Evolutionary conservation across 2,888 invertebrate genomes (phyloP), one percentile per base, ranked within the genome.

Genomic region (Cosmia trapezina): DNA sequence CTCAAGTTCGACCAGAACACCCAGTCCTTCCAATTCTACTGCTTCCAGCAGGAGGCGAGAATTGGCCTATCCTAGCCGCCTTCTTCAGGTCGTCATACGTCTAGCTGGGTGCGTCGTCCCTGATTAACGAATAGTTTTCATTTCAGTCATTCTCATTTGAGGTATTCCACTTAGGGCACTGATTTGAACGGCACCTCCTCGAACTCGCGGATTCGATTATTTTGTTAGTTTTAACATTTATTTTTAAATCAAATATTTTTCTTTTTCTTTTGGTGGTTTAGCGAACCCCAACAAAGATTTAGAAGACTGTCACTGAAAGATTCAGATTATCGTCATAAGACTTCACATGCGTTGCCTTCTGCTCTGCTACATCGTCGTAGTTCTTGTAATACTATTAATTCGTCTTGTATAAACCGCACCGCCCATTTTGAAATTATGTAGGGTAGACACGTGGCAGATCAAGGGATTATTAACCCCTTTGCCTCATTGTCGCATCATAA

Each of bases 401-500:
- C 37, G 4, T n/a, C 28, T 54, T 8, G n/a, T 56, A 28, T 33
- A 11, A 43, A 19, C 43, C 51, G 11, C 63, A 43, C 6, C 5
- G 0, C 22, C 47, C 59, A 61, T 54, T 61, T 63, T 28, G n/a
- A n/a, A 28, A 67, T 51, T 63, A 56, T 63, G n/a, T 33, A 54
- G 22, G 59, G 49, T 51, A 14, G 22, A 7, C 0, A 45, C 17
- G 41, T 49, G 6, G 12, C 41, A 56, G 28, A 57, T 66, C 45
- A 61, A 72, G 45, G 78, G 73, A 73, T 77, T 63, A 63, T 51
- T 5, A 43, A 59, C 43, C 71, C 53, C 28, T 51, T 49, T 51
- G 12, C 57, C 43, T 49, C 57, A n/a, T 49, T 57, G 6, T 63
- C 62, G 28, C 53, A 49, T 60, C 59, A 63, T 17, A 64, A 43